Evolutionary conservation across 2,797 vertebrate genomes (phyloP), one percentile per base, ranked within the genome.

Genomic region (Poecilia picta): DNA sequence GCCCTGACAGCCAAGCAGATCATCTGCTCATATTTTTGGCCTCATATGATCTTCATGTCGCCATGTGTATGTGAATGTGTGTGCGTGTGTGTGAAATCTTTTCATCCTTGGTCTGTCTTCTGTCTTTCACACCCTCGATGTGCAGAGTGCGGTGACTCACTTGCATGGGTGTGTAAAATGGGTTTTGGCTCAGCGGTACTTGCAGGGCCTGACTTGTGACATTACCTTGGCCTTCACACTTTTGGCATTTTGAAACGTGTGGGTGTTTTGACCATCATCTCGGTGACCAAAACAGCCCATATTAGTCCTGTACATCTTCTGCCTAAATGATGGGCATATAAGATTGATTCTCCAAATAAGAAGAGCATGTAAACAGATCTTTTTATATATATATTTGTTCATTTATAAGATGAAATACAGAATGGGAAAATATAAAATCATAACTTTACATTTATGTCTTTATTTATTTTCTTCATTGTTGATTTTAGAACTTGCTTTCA

Each of bases 121-220:
- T 81, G 90, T 88, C 79, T 90, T 91, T 94, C 85, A 90, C 90
- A 88, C 91, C 78, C 87, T 83, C 81, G 76, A 78, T 87, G 77
- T 81, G 85, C 85, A 87, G 82, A 71, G 83, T 23, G 45, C 68
- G 74, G 82, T 91, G 92, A 90, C 79, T 89, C 77, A 28, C 73
- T 51, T 77, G 72, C 28, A 6, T 71, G 36, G 33, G 41, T 81
- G 57, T 79, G 72, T 88, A 70, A 78, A 75, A 78, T 81, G n/a
- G 66, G 80, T 75, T 59, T 57, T 8, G 31, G 18, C 51, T 73
- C 51, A 13, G 75, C 12, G 8, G n/a, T 72, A 77, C 62, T 81
- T 83, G 39, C 47, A 74, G 55, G 64, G 33, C 75, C 79, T 74
- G 80, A 73, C 70, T 75, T 80, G 62, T 83, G 72, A 84, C 81